phyloP scores from a whole-genome alignment of 2,888 invertebrate species.

The Acanthosepion pharaonis region DNA sequence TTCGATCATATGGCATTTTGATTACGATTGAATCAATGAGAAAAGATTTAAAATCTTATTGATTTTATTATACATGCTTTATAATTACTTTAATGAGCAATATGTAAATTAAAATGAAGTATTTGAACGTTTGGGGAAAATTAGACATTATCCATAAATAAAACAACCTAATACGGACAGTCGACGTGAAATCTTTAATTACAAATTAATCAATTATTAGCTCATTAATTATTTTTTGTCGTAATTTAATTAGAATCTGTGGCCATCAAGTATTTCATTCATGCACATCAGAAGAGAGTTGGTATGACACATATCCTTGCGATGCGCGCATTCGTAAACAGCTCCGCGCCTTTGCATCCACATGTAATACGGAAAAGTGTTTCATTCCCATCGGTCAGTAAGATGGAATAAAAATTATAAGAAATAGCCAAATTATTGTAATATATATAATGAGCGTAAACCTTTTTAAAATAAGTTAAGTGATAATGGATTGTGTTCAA shows the following conservation, averaged over 20 bases:
- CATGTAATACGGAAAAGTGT: neutral
- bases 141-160: neutral
- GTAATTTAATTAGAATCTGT: neutral
- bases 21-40: no score
- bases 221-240: neutral
- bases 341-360: neutral
- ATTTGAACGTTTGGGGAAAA: neutral
- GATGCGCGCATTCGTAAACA: neutral
- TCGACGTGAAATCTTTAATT: neutral
- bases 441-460: no score
- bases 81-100: neutral
- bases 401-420: neutral
- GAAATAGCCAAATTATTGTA: no score
- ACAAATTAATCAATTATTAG: conserved; percentile 14
- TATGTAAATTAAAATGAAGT: neutral
- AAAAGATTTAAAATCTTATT: no score
- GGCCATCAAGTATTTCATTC: neutral
- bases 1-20: no score
- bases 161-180: neutral
- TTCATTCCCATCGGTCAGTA: neutral
- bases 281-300: neutral
- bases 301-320: neutral
- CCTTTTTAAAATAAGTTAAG: no score
- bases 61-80: neutral
- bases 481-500: no score